Conservation (phyloP, 2,888 invertebrate species). For the Protonemura montana region DNA sequence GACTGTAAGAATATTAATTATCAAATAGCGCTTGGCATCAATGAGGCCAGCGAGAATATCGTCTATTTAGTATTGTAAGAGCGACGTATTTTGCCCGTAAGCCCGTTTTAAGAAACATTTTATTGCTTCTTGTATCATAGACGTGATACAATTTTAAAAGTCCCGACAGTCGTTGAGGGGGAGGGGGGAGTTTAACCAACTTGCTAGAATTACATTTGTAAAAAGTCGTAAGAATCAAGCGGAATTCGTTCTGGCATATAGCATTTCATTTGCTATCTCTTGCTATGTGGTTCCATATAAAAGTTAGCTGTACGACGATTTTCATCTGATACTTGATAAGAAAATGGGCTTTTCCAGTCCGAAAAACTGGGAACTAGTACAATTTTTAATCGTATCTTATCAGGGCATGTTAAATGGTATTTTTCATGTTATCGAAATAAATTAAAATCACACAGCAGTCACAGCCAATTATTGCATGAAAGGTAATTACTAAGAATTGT, state of each 20-base stretch:
- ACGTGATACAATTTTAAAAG: constrained; percentile 3
- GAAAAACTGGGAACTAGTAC: too few species aligned
- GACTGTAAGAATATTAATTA: constrained; percentile 37
- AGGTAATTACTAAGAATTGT: too few species aligned
- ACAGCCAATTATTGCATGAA: too few species aligned
- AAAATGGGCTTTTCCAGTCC: too few species aligned
- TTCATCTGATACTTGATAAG: too few species aligned
- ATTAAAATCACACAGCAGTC: too few species aligned
- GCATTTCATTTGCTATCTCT: neutral
- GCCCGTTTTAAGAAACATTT: neutral
- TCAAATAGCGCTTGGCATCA: neutral
- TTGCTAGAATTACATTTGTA: neutral
- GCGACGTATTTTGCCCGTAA: neutral
- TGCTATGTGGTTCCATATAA: neutral
- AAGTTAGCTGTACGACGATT: neutral
- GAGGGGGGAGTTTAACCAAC: neutral
- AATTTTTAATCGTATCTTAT: too few species aligned
- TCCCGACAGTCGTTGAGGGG: neutral
- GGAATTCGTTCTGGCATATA: neutral
- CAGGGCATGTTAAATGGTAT: too few species aligned
- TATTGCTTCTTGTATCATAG: neutral
- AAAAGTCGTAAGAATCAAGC: neutral
- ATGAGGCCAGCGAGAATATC: constrained; percentile 28
- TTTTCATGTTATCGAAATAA: too few species aligned
- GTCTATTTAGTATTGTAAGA: constrained; percentile 29